These are phyloP conservation scores for Psittacus erithacus DNA, from an alignment of 2,113 vertebrate genomes.

Conservation along the genomic window DNA sequence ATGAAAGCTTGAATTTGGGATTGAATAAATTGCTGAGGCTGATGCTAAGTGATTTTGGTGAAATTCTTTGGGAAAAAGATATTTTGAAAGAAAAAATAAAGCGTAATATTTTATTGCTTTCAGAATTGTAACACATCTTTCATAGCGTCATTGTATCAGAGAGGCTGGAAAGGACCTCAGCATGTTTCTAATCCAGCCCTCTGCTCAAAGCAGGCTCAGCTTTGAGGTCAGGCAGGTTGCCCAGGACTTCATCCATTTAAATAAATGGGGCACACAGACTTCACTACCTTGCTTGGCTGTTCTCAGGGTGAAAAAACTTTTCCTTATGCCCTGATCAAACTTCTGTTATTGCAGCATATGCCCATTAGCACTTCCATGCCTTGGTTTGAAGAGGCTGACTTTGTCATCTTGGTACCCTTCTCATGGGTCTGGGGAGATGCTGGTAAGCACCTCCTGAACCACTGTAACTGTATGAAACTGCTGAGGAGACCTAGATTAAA, in stretches of 20 bases:
- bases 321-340: background rate
- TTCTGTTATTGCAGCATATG: background rate
- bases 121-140: background rate
- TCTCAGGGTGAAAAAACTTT: background rate
- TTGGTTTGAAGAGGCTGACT: background rate
- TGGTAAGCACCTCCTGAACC: background rate
- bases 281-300: background rate
- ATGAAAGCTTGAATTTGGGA: background rate
- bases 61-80: background rate
- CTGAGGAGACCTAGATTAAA: background rate
- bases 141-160: background rate
- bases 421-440: background rate
- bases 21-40: background rate
- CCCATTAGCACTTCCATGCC: background rate
- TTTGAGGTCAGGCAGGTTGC: background rate
- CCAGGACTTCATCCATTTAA: background rate
- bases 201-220: background rate
- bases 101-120: background rate
- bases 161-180: background rate
- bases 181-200: background rate
- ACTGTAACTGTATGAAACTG: background rate
- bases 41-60: background rate
- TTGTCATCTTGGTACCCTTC: background rate
- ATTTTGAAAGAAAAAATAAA: background rate
- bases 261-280: background rate